Conservation (phyloP, 2,888 invertebrate genomes). For the Leuctra nigra region DNA sequence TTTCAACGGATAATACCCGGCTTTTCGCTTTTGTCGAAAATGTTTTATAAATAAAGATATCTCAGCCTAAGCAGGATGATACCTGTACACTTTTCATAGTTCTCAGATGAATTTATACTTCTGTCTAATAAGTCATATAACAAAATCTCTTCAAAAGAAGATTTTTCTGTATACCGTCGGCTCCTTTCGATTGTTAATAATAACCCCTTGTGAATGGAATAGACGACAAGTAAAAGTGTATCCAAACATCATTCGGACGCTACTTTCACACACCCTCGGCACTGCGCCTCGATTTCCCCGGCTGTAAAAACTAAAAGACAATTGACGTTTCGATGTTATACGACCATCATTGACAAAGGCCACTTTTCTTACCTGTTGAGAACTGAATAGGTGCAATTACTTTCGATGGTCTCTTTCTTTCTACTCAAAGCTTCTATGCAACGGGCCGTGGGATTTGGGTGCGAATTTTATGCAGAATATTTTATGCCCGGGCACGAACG, state of each 20-base stretch:
- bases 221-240: not conserved
- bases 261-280: not conserved
- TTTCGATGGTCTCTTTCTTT: not conserved
- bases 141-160: too few relatives aligned
- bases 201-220: too few relatives aligned
- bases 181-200: too few relatives aligned
- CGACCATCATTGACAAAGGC: not conserved
- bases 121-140: too few relatives aligned
- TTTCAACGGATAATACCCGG: too few relatives aligned
- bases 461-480: not conserved
- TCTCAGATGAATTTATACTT: too few relatives aligned
- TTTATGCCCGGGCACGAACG: not conserved
- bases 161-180: too few relatives aligned
- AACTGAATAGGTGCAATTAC: conserved; percentile 12
- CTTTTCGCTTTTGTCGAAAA: too few relatives aligned
- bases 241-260: not conserved
- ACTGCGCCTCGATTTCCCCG: not conserved
- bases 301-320: not conserved
- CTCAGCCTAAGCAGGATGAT: too few relatives aligned
- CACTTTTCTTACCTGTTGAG: not conserved
- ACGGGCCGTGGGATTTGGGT: not conserved
- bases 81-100: too few relatives aligned
- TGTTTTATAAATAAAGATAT: too few relatives aligned
- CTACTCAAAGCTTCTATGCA: not conserved
- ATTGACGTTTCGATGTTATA: too few relatives aligned